These are phyloP conservation scores for Percopsis transmontana DNA, from an alignment of 2,113 vertebrate genomes.

Conservation along the genomic window DNA sequence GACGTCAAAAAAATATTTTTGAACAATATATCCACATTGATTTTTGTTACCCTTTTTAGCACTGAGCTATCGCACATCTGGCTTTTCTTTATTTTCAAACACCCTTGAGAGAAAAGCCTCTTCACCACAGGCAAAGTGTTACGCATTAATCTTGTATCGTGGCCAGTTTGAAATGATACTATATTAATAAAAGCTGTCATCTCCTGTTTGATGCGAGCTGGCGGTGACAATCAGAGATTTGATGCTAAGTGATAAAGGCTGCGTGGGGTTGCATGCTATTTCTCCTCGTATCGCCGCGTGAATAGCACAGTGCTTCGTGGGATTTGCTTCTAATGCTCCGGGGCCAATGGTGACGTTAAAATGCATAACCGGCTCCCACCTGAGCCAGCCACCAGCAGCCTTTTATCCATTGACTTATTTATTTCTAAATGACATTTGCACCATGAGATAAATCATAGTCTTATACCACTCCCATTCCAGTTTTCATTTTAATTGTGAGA, in stretches of 20 bases:
- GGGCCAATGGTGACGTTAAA: conserved; percentile 62
- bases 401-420: conserved; percentile 79
- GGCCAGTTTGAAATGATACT: conserved; percentile 62
- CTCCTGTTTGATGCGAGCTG: conserved; percentile 49
- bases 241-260: conserved; percentile 65
- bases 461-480: conserved; percentile 70
- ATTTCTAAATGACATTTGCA: conserved; percentile 79
- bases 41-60: conserved; percentile 46
- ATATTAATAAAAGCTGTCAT: conserved; percentile 72
- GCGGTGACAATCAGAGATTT: conserved; percentile 57
- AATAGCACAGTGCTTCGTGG: conserved; percentile 44
- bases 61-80: conserved; percentile 38
- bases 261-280: conserved; percentile 53
- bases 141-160: conserved; percentile 62
- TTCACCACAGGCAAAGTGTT: conserved; percentile 38
- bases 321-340: conserved; percentile 60
- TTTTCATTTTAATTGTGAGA: conserved; percentile 84
- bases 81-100: conserved; percentile 62
- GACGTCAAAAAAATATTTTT: conserved; percentile 33
- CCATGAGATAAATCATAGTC: conserved; percentile 80
- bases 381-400: conserved; percentile 65
- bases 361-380: conserved; percentile 70
- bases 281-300: conserved; percentile 45
- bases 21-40: conserved; percentile 30
- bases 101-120: conserved; percentile 68